Percentiles rank a stretch among this genome's conserved stretches.
Conservation (phyloP, 2,113 vertebrate species). For the Carassius gibelio region DNA sequence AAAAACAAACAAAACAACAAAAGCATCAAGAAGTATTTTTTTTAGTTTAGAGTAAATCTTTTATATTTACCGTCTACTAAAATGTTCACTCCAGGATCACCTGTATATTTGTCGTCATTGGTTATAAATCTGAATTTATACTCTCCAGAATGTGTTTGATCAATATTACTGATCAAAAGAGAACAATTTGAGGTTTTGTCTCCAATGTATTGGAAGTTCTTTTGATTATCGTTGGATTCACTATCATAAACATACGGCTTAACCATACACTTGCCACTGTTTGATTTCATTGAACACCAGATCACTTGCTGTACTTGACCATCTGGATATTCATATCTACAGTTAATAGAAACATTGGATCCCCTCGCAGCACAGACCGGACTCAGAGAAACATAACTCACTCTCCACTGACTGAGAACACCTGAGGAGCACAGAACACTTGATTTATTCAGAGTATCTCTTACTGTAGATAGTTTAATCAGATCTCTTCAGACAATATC, state of each 20-base stretch:
- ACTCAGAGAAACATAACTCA: too few species aligned
- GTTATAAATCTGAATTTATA: slow-evolving; percentile 54
- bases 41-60: not conserved
- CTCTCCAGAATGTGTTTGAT: slow-evolving; percentile 4
- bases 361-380: too few species aligned
- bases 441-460: not conserved
- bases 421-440: slow-evolving; percentile 21
- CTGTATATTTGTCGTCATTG: not conserved
- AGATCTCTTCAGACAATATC: too few species aligned
- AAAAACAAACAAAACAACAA: not conserved
- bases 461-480: too few species aligned
- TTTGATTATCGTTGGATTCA: not conserved
- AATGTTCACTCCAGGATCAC: not conserved
- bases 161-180: slow-evolving; percentile 49
- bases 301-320: not conserved
- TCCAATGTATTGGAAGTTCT: slow-evolving; percentile 6
- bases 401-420: not conserved
- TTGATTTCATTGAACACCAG: slow-evolving; percentile 41
- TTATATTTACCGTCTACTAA: slow-evolving; percentile 28
- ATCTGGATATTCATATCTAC: slow-evolving; percentile 33
- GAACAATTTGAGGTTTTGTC: slow-evolving; percentile 41
- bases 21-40: not conserved
- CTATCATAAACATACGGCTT: slow-evolving; percentile 46
- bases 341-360: slow-evolving; percentile 44
- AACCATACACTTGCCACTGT: fast-evolving